Evolutionary conservation across 1,140 invertebrate species (phyloP), one percentile per base, ranked within the genome.

Genomic region (Diorhabda carinulata): DNA sequence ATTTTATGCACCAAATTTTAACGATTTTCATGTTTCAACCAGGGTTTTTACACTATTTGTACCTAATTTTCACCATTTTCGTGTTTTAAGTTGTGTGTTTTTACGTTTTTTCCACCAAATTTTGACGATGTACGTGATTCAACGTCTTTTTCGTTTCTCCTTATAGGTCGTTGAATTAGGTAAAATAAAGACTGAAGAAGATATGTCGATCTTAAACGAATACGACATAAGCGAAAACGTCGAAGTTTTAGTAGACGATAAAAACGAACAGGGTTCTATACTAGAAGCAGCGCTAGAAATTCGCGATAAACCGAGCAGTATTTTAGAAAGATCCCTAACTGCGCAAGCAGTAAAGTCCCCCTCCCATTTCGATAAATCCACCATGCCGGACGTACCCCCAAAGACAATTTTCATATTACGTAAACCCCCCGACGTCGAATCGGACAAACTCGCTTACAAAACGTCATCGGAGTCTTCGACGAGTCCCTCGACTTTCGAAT

Each of bases 251-350:
- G 44, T 68, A 47, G 73, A 75, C 56, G 76, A 75, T 59, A 43
- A 58, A 41, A 75, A 78, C 58, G 70, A 57, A 52, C 74, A 71
- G 69, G 64, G 72, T 66, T 81, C 79, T 9, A 78, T 81, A 62
- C 69, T 81, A 63, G 79, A 81, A 70, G 73, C 77, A 57, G 79
- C 76, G 57, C 68, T 81, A 41, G 79, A 80, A 70, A 69, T 73
- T 57, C 47, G 71, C 58, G 64, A 69, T 57, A 76, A 76, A 71
- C 66, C 72, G 57, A 71, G 70, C 25, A 79, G 78, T 70, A 81
- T 81, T 70, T 75, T 81, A 64, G 79, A 80, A 64, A 72, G 78
- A 71, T 81, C 79, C 59, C 69, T 81, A 61, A 77, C 71, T 61
- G 74, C 78, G 58, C 74, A 77, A 66, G 68, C 73, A 63, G 72